phyloP scores from a whole-genome alignment of 2,797 vertebrate genomes.

The Cichlasoma orientale region DNA sequence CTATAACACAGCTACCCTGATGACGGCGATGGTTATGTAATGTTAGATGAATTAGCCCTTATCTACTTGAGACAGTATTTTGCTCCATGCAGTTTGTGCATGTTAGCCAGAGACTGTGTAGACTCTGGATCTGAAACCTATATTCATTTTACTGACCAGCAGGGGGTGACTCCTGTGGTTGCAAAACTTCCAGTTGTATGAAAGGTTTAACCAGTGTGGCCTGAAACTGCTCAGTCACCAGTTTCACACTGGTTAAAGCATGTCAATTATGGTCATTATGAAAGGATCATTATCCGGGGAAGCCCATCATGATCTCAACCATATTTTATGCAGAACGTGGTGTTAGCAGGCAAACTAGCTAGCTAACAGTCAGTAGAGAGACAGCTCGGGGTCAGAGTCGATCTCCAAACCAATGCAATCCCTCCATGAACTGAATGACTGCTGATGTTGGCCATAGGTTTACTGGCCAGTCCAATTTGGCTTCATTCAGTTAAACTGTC shows the following conservation, averaged over 20 bases:
- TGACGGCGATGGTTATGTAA: too few species aligned
- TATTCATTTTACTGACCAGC: neutral
- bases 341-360: neutral
- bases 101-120: neutral
- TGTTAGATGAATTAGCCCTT: neutral
- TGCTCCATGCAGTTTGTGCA: neutral
- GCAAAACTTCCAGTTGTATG: neutral
- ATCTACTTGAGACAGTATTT: too few species aligned
- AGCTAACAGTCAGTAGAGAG: neutral
- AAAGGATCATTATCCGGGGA: too few species aligned
- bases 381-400: neutral
- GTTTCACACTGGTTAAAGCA: neutral
- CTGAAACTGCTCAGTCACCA: too few species aligned
- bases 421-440: neutral
- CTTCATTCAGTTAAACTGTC: too few species aligned
- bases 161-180: neutral
- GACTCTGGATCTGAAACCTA: neutral
- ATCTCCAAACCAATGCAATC: neutral
- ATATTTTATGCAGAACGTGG: neutral
- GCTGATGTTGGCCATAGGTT: neutral
- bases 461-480: too few species aligned
- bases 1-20: neutral
- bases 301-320: neutral
- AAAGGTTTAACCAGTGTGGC: neutral
- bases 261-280: neutral